A percentile compares a stretch with the other conserved stretches of the same genome.
Conservation (phyloP, 2,888 invertebrate genomes). For the Epistrophe grossulariae region DNA sequence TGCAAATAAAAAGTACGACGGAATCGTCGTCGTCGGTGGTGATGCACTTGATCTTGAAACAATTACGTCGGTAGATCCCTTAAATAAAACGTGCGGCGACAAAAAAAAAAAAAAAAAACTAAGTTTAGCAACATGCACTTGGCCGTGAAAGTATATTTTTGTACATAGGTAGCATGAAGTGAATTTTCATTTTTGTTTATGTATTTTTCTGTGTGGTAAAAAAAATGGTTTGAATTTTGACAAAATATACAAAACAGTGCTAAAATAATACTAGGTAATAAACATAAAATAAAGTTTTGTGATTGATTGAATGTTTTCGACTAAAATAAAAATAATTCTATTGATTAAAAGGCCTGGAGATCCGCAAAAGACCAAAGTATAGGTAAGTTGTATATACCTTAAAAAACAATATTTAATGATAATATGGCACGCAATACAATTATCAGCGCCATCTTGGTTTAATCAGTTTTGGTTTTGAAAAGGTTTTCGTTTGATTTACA, state of each 20-base stretch:
- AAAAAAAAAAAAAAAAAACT: conserved; percentile 5
- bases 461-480: too few species aligned
- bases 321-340: background rate
- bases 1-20: conserved; percentile 27
- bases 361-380: background rate
- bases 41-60: conserved; percentile 67
- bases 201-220: background rate
- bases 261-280: too few species aligned
- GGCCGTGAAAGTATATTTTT: conserved; percentile 42
- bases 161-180: conserved; percentile 20
- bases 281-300: background rate
- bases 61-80: conserved; percentile 57
- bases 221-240: conserved; percentile 21
- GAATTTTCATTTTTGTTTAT: conserved; percentile 33
- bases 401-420: background rate
- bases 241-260: background rate
- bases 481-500: too few species aligned
- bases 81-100: conserved; percentile 38
- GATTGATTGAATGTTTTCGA: background rate
- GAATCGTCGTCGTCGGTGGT: background rate
- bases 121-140: conserved; percentile 41
- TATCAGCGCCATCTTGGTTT: background rate
- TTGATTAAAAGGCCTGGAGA: background rate
- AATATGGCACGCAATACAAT: background rate
- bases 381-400: background rate